Base-by-base conservation (phyloP, 2,888 invertebrate genomes). In the Hydrotaea cyrtoneurina region DNA sequence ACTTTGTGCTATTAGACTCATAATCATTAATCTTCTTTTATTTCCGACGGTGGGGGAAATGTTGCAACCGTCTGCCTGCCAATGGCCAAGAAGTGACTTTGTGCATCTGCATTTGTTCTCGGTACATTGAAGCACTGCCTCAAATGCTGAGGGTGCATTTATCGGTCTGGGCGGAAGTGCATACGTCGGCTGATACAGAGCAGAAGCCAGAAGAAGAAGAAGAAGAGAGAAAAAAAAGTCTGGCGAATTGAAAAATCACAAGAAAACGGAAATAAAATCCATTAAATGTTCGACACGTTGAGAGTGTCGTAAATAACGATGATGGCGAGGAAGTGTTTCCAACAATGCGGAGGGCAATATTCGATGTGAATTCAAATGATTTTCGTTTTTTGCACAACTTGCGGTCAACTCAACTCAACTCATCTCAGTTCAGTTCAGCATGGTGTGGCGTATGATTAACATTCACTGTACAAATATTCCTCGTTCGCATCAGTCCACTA, bases 281-380 rank as follows among this genome's bases (percentile, higher is more conserved):
- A 81, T 79, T 77, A 82, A 79, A 77, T 55, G 39, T 77, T 74
- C 66, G 66, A 76, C 84, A 82, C 82, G 74, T 80, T 73, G 2
- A 66, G 13, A 74, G 79, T 74, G 77, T 81, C 79, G 76, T 82
- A 85, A 82, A 79, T 82, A 80, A 69, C 78, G 62, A 78, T 55
- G 69, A 46, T 46, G 69, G 39, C 69, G 15, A 69, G 13, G 69
- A 69, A 66, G 31, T 39, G n/a, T 21, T 15, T 39, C 43, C 36
- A 21, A 13, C 13, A 19, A 55, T n/a, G 64, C n/a, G 0, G 64
- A n/a, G n/a, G 36, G 39, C 31, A 31, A 31, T 2, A 31, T 31
- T 2, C 31, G 31, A 43, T 19, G 39, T 15, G 19, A 17, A 43
- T 13, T 50, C n/a, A n/a, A 15, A 50, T 15, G 50, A 43, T 19